Evolutionary conservation across 1,140 invertebrate species (phyloP), one percentile per base, ranked within the genome.

Genomic region (Brachionus koreanus): DNA sequence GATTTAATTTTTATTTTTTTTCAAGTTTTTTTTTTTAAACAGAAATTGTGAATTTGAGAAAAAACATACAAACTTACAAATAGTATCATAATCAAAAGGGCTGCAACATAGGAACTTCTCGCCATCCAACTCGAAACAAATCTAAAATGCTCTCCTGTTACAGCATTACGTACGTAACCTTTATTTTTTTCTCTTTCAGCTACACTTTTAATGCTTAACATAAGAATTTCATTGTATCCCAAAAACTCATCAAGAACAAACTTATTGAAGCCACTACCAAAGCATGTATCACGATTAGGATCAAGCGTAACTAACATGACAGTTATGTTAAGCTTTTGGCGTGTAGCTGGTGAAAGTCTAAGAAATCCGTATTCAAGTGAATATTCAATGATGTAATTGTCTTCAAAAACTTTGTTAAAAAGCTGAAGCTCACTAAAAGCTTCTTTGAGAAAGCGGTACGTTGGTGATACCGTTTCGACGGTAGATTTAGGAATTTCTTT

Each of bases 71-170:
- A 76, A 96, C 96, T 95, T 92, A 98, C 96, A 92, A 98, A 99
- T 35, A 98, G 91, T 13, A 99, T 91, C 97, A 99, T 98, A 65
- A 98, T 95, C 87, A 96, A 93, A 85, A 95, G 94, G 7, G 97
- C 96, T 37, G 94, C 93, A 42, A 98, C 89, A 87, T 98, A 99
- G 1, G 89, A 89, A 72, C 92, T 94, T 85, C 94, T 92, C 3
- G 95, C 93, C 90, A 96, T 96, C 93, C 95, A 95, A 92, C 96
- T 94, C 84, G 93, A 96, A 23, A 98, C 95, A 90, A 99, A 99
- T 83, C 96, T 92, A 88, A 97, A 99, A 88, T 98, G 96, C 86
- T 98, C 96, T n/a, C 96, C 96, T 23, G 95, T 97, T 42, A 98
- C 93, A 49, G 98, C 95, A 90, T 98, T 98, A 85, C 96, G 86